Evolutionary conservation across 2,797 vertebrate species (phyloP).

Genomic region (Fistularia commersonii): DNA sequence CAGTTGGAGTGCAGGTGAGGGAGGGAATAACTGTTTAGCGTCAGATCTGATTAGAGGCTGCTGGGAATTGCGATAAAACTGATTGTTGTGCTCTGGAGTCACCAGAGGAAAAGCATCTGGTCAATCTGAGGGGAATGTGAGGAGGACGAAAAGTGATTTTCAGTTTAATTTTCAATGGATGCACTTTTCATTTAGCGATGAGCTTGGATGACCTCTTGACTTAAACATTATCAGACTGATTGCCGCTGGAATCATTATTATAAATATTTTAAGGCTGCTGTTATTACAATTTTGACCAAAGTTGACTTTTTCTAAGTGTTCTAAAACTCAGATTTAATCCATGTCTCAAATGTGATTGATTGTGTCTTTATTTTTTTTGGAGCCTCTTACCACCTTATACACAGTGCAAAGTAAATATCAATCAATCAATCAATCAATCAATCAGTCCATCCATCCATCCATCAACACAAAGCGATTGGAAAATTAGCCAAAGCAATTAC

Average conservation of each 20-base stretch:
- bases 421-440: too few relatives aligned
- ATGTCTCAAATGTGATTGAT: too few relatives aligned
- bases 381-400: constrained; percentile 25
- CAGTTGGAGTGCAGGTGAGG: constrained; percentile 48
- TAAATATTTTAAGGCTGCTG: too few relatives aligned
- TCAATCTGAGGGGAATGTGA: constrained; percentile 1
- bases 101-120: constrained; percentile 16
- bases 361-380: constrained; percentile 28
- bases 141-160: background rate
- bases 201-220: constrained; percentile 28
- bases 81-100: constrained; percentile 11
- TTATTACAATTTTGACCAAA: too few relatives aligned
- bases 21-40: constrained; percentile 12
- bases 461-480: too few relatives aligned
- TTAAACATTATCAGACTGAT: constrained; percentile 16
- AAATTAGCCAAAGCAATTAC: too few relatives aligned
- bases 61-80: constrained; percentile 30
- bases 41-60: constrained; percentile 28
- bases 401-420: constrained; percentile 13
- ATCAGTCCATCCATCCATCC: too few relatives aligned
- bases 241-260: constrained; percentile 35
- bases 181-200: background rate
- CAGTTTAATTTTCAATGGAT: background rate
- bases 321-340: constrained; percentile 24
- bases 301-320: too few relatives aligned